Evolutionary conservation across 2,797 vertebrate species (phyloP).

Genomic region (Esox lucius): DNA sequence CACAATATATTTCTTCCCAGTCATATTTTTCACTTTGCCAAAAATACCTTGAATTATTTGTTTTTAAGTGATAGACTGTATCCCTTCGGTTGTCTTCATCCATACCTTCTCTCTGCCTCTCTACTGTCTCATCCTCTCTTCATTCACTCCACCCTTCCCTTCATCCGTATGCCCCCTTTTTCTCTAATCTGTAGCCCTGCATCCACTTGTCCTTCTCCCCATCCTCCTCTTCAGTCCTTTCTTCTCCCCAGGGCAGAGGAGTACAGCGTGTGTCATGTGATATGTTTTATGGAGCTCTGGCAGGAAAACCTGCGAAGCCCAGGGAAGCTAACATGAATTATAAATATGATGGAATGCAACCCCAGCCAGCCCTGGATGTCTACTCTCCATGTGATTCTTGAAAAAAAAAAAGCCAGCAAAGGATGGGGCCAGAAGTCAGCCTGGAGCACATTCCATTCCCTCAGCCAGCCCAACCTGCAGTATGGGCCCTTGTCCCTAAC

Average conservation of each 20-base stretch:
- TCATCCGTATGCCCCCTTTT: conserved; percentile 28
- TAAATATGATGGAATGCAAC: conserved; percentile 64
- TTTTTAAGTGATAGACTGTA: conserved; percentile 24
- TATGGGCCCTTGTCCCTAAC: conserved; percentile 22
- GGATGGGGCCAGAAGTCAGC: conserved; percentile 6
- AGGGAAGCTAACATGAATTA: conserved; percentile 63
- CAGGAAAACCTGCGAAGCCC: conserved; percentile 42
- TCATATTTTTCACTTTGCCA: conserved; percentile 49
- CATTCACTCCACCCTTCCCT: conserved; percentile 17
- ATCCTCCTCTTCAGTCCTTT: conserved; percentile 1
- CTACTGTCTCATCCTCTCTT: conserved; percentile 35
- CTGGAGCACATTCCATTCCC: conserved; percentile 52
- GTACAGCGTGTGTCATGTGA: conserved; percentile 49
- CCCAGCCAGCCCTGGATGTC: conserved; percentile 51
- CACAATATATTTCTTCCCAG: conserved; percentile 34
- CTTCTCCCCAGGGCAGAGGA: conserved; percentile 29
- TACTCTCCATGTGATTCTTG: conserved; percentile 21
- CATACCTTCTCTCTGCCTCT: not conserved
- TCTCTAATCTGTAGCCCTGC: conserved; percentile 15
- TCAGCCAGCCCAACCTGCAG: conserved; percentile 16
- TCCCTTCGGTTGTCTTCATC: not conserved
- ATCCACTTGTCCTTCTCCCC: not conserved
- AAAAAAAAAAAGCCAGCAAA: conserved; percentile 5
- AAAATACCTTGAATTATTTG: conserved; percentile 61
- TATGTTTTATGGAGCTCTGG: conserved; percentile 67